Base-by-base conservation (phyloP, 2,113 vertebrate genomes). In the Ammospiza caudacuta region DNA sequence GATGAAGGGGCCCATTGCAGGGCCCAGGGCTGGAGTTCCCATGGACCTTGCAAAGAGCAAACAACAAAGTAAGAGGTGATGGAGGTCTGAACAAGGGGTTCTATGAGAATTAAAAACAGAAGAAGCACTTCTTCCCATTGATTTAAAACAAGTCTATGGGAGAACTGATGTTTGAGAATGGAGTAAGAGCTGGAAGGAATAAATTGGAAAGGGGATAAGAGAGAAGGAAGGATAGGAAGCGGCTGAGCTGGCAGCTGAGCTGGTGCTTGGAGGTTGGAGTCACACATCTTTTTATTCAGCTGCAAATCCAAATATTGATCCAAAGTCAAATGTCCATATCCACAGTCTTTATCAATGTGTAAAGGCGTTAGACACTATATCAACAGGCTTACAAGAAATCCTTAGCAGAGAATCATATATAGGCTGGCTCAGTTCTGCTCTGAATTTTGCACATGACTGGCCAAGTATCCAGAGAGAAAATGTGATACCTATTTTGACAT, bases 291-390 rank as follows among this genome's bases (percentile, higher is more conserved):
- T 70, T 20, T 72, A 57, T 68, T 91, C 62, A 68, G 39, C 43
- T 93, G 43, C 28, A 83, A 95, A 82, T 73, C n/a, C 74, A 91
- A 86, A 81, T 78, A 78, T 44, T 77, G 41, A 73, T 69, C 37
- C 37, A 35, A 76, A 72, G 27, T 43, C 58, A 85, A 86, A 63
- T 59, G 57, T 72, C 58, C 12, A 29, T 66, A 57, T 27, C 12
- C 51, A 66, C 72, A 7, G 2, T 62, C 27, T 46, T 89, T 76
- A 54, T 74, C 55, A 54, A 28, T 31, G 17, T 12, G 1, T 58
- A 66, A 91, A 85, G 41, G 27, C 43, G 87, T 92, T 69, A 85
- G 46, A 49, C 16, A 76, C 12, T 37, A 9, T 14, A 87, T 80
- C 31, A 87, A 44, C 15, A 57, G 43, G n/a, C 15, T 73, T 69